phyloP scores from a whole-genome alignment of 1,140 invertebrate genomes.

The Eciton burchellii region DNA sequence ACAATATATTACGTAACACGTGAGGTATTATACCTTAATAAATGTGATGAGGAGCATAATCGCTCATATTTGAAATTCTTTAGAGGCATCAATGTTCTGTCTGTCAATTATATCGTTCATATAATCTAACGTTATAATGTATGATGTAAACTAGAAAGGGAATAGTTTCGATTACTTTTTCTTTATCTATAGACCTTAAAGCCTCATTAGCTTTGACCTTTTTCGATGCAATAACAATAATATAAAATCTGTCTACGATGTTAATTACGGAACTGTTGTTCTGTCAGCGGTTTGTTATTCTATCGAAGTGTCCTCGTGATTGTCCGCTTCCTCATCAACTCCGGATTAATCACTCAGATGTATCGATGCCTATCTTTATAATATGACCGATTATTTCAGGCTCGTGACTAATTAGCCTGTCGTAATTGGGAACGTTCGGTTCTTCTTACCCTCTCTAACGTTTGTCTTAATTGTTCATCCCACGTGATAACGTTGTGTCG shows the following conservation, averaged over 20 bases:
- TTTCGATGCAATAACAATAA: not conserved
- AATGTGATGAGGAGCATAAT: too few relatives aligned
- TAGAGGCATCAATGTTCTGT: not conserved
- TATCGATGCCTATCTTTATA: constrained; percentile 26
- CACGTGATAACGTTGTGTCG: constrained; percentile 82
- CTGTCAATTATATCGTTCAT: not conserved
- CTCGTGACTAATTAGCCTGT: constrained; percentile 71
- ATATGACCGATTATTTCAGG: constrained; percentile 61
- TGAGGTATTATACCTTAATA: constrained; percentile 2
- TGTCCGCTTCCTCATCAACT: constrained; percentile 41
- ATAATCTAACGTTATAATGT: not conserved
- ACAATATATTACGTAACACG: too few relatives aligned
- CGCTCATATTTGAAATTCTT: not conserved
- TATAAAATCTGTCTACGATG: not conserved
- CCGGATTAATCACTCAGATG: constrained; percentile 24
- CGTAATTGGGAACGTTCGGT: constrained; percentile 51
- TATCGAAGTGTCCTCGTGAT: constrained; percentile 49
- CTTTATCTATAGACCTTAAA: not conserved
- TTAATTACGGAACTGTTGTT: constrained; percentile 5
- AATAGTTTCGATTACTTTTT: not conserved
- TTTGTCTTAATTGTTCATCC: constrained; percentile 71
- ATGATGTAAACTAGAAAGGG: not conserved
- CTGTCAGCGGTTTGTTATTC: constrained; percentile 25
- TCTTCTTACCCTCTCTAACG: constrained; percentile 28
- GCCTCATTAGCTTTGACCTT: not conserved